These are phyloP conservation scores for Mormyrus proboscirostris DNA, from an alignment of 2,797 vertebrate genomes.

Conservation along the genomic window DNA sequence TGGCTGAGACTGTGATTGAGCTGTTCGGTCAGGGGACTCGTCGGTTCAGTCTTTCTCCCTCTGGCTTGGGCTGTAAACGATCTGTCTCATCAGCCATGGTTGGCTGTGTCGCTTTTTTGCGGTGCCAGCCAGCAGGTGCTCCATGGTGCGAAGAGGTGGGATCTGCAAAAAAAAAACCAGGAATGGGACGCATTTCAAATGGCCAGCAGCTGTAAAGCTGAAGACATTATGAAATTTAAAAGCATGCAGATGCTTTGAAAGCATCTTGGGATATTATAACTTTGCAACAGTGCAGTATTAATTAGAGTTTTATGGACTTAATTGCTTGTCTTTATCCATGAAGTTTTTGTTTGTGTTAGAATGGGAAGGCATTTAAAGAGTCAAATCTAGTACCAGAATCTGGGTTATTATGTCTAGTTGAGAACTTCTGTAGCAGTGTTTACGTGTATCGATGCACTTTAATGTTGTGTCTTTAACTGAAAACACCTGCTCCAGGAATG, in stretches of 20 bases:
- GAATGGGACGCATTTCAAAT: background rate
- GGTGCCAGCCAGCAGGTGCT: slow-evolving; percentile 53
- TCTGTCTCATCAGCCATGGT: slow-evolving; percentile 54
- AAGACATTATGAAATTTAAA: background rate
- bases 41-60: background rate
- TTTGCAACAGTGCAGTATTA: background rate
- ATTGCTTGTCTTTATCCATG: background rate
- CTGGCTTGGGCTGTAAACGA: slow-evolving; percentile 54
- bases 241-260: background rate
- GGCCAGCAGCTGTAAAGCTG: background rate
- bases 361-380: background rate
- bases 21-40: background rate
- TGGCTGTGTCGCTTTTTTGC: slow-evolving; percentile 64
- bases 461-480: background rate
- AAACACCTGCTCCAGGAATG: background rate
- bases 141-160: slow-evolving; percentile 51
- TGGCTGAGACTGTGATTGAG: slow-evolving; percentile 1
- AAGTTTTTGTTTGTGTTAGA: background rate
- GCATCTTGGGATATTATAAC: background rate
- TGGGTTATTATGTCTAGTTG: background rate
- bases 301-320: background rate
- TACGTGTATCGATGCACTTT: background rate
- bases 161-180: slow-evolving; percentile 25
- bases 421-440: background rate
- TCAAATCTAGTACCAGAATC: background rate